These are phyloP conservation scores for Syngnathus scovelli DNA, from an alignment of 2,113 vertebrate genomes.

Conservation along the genomic window DNA sequence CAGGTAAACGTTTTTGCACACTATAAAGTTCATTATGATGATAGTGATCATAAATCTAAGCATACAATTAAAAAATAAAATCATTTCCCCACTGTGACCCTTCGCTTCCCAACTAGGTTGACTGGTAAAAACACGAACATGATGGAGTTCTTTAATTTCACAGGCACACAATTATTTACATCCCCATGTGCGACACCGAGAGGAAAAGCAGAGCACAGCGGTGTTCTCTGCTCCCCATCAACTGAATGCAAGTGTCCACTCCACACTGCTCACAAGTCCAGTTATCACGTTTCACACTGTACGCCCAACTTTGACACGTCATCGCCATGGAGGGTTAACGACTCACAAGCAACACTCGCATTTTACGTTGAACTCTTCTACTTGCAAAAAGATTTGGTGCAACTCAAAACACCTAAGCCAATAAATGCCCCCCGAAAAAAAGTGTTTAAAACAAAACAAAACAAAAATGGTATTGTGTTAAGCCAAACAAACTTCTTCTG, in stretches of 20 bases:
- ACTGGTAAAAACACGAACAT: conserved; percentile 66
- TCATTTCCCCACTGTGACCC: conserved; percentile 42
- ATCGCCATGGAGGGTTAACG: not conserved
- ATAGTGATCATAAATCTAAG: conserved; percentile 65
- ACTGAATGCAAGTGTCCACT: conserved; percentile 14
- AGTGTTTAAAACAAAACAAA: not conserved
- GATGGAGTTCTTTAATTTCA: conserved; percentile 60
- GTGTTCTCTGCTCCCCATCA: conserved; percentile 26
- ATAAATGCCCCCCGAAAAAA: not conserved
- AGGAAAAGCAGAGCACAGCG: conserved; percentile 28
- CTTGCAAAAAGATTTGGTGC: not conserved
- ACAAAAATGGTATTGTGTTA: not conserved
- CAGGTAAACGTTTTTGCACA: conserved; percentile 53
- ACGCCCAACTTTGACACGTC: conserved; percentile 4
- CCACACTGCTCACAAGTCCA: not conserved
- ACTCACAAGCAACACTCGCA: not conserved
- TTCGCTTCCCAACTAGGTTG: conserved; percentile 40
- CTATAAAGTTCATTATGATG: conserved; percentile 47
- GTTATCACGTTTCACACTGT: conserved; percentile 19
- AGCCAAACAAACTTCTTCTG: not conserved
- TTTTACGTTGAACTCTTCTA: not conserved
- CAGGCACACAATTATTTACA: conserved; percentile 72
- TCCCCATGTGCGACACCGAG: conserved; percentile 36
- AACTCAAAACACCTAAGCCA: not conserved
- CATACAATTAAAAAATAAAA: conserved; percentile 69